These are phyloP conservation scores for Sarotherodon lohbergeri DNA, from an alignment of 2,113 vertebrate species.

Conservation along the genomic window DNA sequence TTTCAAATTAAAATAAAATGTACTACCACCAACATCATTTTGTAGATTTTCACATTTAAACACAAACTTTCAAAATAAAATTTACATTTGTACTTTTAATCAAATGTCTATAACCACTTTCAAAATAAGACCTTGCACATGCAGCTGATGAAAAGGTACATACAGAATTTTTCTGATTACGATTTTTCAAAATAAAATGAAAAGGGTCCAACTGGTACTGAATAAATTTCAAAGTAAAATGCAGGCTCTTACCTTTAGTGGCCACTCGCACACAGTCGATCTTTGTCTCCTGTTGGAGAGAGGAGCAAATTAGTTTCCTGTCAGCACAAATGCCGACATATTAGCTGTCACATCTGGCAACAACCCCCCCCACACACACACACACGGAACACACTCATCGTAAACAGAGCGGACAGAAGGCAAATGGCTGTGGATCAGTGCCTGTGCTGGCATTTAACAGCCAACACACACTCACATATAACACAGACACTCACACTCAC, in stretches of 20 bases:
- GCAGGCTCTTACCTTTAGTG: conserved; percentile 83
- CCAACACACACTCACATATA: neutral
- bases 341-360: conserved; percentile 17
- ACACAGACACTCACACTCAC: neutral
- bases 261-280: conserved; percentile 93
- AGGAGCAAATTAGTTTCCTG: conserved; percentile 19
- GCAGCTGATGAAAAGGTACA: neutral
- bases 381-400: neutral
- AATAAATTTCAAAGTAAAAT: neutral
- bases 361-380: neutral
- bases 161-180: neutral
- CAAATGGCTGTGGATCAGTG: conserved; percentile 57
- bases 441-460: conserved; percentile 50
- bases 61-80: neutral
- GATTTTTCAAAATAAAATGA: neutral
- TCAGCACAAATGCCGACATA: neutral
- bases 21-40: neutral
- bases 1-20: neutral
- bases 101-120: neutral
- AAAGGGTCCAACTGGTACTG: neutral
- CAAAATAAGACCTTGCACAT: neutral
- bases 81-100: neutral
- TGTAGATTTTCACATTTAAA: neutral
- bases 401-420: conserved; percentile 57
- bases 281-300: conserved; percentile 89